These are phyloP conservation scores for Drosophila parabipectinata DNA, from an alignment of 1,140 invertebrate genomes.

Conservation along the genomic window DNA sequence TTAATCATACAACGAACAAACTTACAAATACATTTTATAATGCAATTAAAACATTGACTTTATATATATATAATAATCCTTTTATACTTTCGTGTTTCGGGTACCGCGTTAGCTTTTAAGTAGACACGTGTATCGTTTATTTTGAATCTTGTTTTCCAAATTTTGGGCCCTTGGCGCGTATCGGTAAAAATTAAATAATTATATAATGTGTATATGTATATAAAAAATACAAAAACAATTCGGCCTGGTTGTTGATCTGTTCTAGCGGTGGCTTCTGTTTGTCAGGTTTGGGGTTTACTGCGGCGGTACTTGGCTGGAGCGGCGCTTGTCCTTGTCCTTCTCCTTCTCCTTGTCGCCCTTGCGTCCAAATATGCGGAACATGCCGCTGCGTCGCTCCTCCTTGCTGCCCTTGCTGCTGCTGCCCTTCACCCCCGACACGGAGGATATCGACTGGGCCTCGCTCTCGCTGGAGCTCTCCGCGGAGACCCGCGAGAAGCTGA, in stretches of 20 bases:
- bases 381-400: constrained; percentile 81
- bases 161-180: constrained; percentile 39
- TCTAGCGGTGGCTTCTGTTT: constrained; percentile 20
- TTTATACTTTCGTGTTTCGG: constrained; percentile 46
- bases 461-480: constrained; percentile 84
- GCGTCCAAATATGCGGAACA: constrained; percentile 83
- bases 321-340: constrained; percentile 79
- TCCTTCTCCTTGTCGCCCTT: constrained; percentile 83
- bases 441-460: constrained; percentile 83
- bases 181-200: constrained; percentile 66
- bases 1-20: constrained; percentile 80
- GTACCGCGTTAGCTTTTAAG: constrained; percentile 46
- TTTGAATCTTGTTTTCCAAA: constrained; percentile 25
- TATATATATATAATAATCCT: constrained; percentile 69
- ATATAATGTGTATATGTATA: constrained; percentile 56
- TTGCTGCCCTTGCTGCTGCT: constrained; percentile 79
- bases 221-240: constrained; percentile 78
- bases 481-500: constrained; percentile 75
- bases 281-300: constrained; percentile 44
- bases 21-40: constrained; percentile 75
- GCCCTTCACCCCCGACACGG: constrained; percentile 80
- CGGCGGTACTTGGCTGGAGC: constrained; percentile 78
- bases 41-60: constrained; percentile 81
- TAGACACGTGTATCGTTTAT: constrained; percentile 52
- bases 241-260: constrained; percentile 43